Percentiles rank a stretch among this genome's conserved stretches.
Conservation (phyloP, 2,888 invertebrate genomes). For the Orthosia gracilis region DNA sequence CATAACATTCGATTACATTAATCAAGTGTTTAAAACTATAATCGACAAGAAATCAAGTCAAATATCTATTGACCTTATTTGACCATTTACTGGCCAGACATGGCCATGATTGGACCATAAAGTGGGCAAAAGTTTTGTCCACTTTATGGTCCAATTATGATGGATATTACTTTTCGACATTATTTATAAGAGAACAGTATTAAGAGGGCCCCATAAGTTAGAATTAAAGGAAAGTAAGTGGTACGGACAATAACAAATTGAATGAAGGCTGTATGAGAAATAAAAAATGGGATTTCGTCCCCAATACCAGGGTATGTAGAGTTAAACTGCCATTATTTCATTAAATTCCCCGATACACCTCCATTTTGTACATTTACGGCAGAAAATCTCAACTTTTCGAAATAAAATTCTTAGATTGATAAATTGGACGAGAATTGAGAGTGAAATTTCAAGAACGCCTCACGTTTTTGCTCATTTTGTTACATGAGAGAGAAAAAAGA, state of each 20-base stretch:
- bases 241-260: constrained; percentile 88
- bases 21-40: too few species aligned
- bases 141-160: too few species aligned
- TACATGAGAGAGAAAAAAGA: too few species aligned
- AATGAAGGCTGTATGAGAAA: constrained; percentile 87
- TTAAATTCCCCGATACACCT: constrained; percentile 49
- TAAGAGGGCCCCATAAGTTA: constrained; percentile 64
- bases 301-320: constrained; percentile 89
- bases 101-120: background rate
- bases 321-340: constrained; percentile 77
- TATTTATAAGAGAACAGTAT: background rate
- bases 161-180: background rate
- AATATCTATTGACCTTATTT: background rate
- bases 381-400: constrained; percentile 15
- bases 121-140: background rate
- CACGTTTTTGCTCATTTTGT: too few species aligned
- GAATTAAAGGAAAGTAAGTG: constrained; percentile 69
- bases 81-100: background rate
- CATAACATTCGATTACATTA: background rate
- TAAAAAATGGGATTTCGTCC: constrained; percentile 83
- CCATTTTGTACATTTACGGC: constrained; percentile 34
- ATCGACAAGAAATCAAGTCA: too few species aligned
- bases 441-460: too few species aligned
- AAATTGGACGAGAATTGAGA: too few species aligned
- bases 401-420: too few species aligned